Evolutionary conservation across 64 coral and sea anemone species (phyloP).

Genomic region (Montipora efflorescens): DNA sequence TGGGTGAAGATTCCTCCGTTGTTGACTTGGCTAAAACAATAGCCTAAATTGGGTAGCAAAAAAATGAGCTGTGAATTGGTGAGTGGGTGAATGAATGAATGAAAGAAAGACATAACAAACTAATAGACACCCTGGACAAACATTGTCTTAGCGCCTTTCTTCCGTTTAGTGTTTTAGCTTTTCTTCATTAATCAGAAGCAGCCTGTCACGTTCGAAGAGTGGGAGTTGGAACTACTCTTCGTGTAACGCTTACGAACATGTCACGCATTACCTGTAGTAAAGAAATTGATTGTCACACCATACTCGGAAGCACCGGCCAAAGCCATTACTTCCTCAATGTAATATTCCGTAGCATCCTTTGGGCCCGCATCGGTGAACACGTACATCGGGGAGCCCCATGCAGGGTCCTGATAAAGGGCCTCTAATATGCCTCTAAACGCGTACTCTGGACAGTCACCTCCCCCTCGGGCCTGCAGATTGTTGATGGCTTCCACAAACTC

Average conservation of each 20-base stretch:
- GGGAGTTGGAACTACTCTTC: too few species aligned
- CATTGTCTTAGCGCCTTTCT: too few species aligned
- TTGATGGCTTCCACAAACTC: slow-evolving; percentile 78
- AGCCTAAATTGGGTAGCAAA: too few species aligned
- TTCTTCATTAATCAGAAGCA: too few species aligned
- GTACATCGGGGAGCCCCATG: slow-evolving; percentile 81
- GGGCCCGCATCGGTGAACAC: slow-evolving; percentile 88
- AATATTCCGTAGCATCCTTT: slow-evolving; percentile 69
- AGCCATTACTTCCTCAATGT: slow-evolving; percentile 37
- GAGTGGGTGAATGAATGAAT: too few species aligned
- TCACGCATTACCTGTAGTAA: slow-evolving; percentile 41
- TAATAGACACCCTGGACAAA: too few species aligned
- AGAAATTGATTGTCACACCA: slow-evolving; percentile 78
- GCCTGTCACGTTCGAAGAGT: too few species aligned
- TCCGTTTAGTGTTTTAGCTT: too few species aligned
- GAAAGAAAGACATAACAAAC: too few species aligned
- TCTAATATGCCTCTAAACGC: slow-evolving; percentile 83
- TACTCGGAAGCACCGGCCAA: slow-evolving; percentile 25
- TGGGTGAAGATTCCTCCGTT: too few species aligned
- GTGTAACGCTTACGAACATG: not conserved
- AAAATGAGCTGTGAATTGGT: too few species aligned
- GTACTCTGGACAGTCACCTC: slow-evolving; percentile 77
- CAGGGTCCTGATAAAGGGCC: slow-evolving; percentile 66
- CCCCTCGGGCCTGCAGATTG: slow-evolving; percentile 52
- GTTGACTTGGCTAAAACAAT: too few species aligned